phyloP scores from a whole-genome alignment of 2,113 vertebrate genomes.

The pig (Sus scrofa) region T2T-Sscrofa CM000813.6:138644001-138644500 shows the following conservation, averaged over 20 bases:
- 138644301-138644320: slow-evolving; percentile 43
- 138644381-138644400: slow-evolving; percentile 50
- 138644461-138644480: slow-evolving; percentile 49
- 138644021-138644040: neutral
- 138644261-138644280: slow-evolving; percentile 26
- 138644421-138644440: slow-evolving; percentile 26
- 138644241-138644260: slow-evolving; percentile 72
- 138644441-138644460: slow-evolving; percentile 35
- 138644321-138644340: slow-evolving; percentile 55
- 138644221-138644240: slow-evolving; percentile 51
- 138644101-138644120: slow-evolving; percentile 13
- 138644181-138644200: slow-evolving; percentile 37
- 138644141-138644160: slow-evolving; percentile 29
- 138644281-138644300: slow-evolving; percentile 63
- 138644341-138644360: slow-evolving; percentile 70
- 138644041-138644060: slow-evolving; percentile 1
- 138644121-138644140: slow-evolving; percentile 1
- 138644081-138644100: slow-evolving; percentile 10
- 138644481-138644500: slow-evolving; percentile 13
- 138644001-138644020: neutral
- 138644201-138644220: slow-evolving; percentile 61
- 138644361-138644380: neutral
- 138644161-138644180: slow-evolving; percentile 49
- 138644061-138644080: neutral
- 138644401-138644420: slow-evolving; percentile 39